These are phyloP conservation scores for Myiotriccus ornatus DNA, from an alignment of 2,797 vertebrate species.

Conservation along the genomic window DNA sequence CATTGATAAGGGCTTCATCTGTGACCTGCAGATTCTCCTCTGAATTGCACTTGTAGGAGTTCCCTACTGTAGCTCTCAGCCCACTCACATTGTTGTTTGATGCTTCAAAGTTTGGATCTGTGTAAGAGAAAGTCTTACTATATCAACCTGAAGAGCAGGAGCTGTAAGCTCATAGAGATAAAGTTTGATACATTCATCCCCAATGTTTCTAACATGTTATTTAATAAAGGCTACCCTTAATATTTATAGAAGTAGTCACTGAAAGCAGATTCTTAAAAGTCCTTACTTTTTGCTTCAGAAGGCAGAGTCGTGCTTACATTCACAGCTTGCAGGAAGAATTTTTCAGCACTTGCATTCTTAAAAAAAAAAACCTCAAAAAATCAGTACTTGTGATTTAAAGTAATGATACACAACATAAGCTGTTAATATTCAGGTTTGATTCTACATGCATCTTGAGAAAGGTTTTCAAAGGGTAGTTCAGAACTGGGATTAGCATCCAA, in stretches of 20 bases:
- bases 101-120: slow-evolving; percentile 48
- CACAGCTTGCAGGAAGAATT: slow-evolving; percentile 72
- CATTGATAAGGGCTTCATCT: slow-evolving; percentile 77
- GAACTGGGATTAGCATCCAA: not conserved
- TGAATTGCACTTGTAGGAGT: slow-evolving; percentile 88
- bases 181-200: not conserved
- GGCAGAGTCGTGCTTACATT: slow-evolving; percentile 47
- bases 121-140: not conserved
- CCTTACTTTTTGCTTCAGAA: slow-evolving; percentile 74
- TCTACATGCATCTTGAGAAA: not conserved
- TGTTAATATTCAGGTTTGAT: not conserved
- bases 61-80: slow-evolving; percentile 82
- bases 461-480: not conserved
- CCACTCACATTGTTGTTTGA: slow-evolving; percentile 81
- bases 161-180: not conserved
- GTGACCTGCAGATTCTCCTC: slow-evolving; percentile 82
- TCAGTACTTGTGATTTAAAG: not conserved
- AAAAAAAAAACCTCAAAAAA: not conserved
- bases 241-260: not conserved
- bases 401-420: not conserved
- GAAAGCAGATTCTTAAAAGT: not conserved
- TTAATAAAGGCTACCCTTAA: not conserved
- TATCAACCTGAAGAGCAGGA: not conserved
- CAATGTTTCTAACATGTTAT: not conserved
- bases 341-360: slow-evolving; percentile 72